phyloP scores from a whole-genome alignment of 53 echinoderm and acorn worm species.

The Arbacia lixula region DNA sequence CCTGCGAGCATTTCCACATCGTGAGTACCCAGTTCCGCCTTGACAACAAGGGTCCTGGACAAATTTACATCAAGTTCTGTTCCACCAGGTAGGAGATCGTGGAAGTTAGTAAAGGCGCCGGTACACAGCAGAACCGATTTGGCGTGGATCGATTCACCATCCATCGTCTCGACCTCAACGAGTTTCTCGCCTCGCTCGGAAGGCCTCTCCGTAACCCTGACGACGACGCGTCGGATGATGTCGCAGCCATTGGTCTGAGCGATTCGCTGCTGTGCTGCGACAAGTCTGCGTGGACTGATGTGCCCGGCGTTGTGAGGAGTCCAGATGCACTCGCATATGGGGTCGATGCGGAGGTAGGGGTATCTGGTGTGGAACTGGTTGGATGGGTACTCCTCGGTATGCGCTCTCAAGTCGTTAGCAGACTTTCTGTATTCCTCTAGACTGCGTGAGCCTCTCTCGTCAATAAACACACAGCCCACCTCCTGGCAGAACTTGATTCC shows the following conservation, averaged over 20 bases:
- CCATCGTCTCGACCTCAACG: slow-evolving; percentile 24
- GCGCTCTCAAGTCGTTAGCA: slow-evolving; percentile 5
- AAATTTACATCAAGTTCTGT: slow-evolving; percentile 46
- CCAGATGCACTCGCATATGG: slow-evolving; percentile 4
- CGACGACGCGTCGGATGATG: slow-evolving; percentile 60
- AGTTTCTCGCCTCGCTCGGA: neutral
- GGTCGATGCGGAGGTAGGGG: slow-evolving; percentile 45
- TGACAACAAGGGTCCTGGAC: slow-evolving; percentile 51
- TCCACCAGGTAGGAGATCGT: slow-evolving; percentile 47
- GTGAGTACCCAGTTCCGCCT: slow-evolving; percentile 64
- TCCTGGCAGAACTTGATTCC: slow-evolving; percentile 43
- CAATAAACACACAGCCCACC: slow-evolving; percentile 24
- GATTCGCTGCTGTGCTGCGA: slow-evolving; percentile 62
- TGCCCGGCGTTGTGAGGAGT: slow-evolving; percentile 47
- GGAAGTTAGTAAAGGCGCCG: slow-evolving; percentile 66
- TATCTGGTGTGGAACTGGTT: slow-evolving; percentile 9
- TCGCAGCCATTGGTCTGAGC: slow-evolving; percentile 63
- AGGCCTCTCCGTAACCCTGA: slow-evolving; percentile 11
- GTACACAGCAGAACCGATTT: slow-evolving; percentile 65
- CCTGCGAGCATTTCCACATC: slow-evolving; percentile 55
- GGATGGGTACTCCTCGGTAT: neutral
- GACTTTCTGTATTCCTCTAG: neutral
- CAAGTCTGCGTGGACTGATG: slow-evolving; percentile 56
- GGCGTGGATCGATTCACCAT: slow-evolving; percentile 45
- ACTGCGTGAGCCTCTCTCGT: neutral